Base-by-base conservation (phyloP, 2,888 invertebrate genomes). In the Campoletis raptor region DNA sequence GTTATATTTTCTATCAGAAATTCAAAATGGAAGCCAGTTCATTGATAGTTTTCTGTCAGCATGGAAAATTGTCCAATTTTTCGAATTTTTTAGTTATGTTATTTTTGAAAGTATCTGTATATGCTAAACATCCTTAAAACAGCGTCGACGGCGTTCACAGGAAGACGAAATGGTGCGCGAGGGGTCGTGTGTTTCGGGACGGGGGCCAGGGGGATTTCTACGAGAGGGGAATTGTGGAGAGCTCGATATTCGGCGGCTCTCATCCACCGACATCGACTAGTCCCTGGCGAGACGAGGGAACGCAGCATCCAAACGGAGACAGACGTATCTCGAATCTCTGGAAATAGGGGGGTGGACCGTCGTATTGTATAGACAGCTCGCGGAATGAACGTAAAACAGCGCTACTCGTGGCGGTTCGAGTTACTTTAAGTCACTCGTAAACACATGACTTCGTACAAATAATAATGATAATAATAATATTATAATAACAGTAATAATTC, bases 201-300 rank as follows among this genome's bases (percentile, higher is more conserved):
- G 57, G 73, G 64, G 54, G 48, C 9, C 57, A 67, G 24, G 67
- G 67, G 67, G 78, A 66, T 80, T 72, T 80, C 80, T 83, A 67
- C 86, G 88, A 72, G 85, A 87, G 67, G 72, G 72, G 80, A 85
- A 80, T 81, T 74, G 85, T 54, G 86, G 70, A 67, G 61, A 83
- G 80, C 76, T 77, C 80, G 78, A 85, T 85, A 76, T 80, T 78
- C 45, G 74, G 83, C 86, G 67, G 64, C 67, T 79, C 54, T 83
- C 74, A 72, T 86, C 76, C 77, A 48, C 72, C 80, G 70, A 70
- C 80, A 86, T 86, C 83, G 83, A 83, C 80, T 83, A 74, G 76
- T 76, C 80, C 83, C 54, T 80, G 77, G 80, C 83, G 80, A 83
- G 70, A 81, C 85, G 67, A 72, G 76, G 67, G 78, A 77, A 70